phyloP scores from a whole-genome alignment of 1,140 invertebrate species.

The Ctenoplectra terminalis region DNA sequence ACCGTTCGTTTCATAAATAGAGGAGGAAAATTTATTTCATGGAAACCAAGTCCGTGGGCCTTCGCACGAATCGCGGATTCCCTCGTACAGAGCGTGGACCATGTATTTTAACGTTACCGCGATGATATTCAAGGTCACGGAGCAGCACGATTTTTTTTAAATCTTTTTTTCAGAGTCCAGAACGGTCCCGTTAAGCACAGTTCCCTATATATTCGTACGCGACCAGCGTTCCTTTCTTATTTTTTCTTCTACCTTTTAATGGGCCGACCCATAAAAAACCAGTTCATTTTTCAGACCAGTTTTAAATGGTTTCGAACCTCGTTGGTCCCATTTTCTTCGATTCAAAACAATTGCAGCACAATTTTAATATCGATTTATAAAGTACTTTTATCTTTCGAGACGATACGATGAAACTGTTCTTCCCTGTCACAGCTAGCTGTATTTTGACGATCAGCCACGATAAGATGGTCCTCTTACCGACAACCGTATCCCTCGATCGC shows the following conservation, averaged over 20 bases:
- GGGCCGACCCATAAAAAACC: conserved; percentile 15
- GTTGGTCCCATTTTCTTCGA: not conserved
- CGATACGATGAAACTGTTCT: not conserved
- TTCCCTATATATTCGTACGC: conserved; percentile 27
- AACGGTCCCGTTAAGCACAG: conserved; percentile 47
- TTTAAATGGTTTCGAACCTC: conserved; percentile 12
- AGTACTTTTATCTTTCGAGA: not conserved
- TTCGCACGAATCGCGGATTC: not conserved
- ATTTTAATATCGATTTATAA: not conserved
- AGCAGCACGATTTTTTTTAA: conserved; percentile 19
- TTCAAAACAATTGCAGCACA: not conserved
- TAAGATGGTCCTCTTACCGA: too few relatives aligned
- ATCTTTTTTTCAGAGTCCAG: conserved; percentile 22
- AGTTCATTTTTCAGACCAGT: conserved; percentile 30
- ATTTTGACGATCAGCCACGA: not conserved
- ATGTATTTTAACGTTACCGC: not conserved
- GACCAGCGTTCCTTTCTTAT: not conserved
- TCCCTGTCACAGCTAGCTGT: too few relatives aligned
- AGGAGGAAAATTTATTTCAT: not conserved
- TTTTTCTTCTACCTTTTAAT: not conserved
- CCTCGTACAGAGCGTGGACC: too few relatives aligned
- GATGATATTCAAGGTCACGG: conserved; percentile 26
- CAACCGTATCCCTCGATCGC: too few relatives aligned
- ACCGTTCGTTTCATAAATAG: not conserved
- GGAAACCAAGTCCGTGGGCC: not conserved